Evolutionary conservation across 2,888 invertebrate species (phyloP).

Genomic region (Octonoba sinensis): DNA sequence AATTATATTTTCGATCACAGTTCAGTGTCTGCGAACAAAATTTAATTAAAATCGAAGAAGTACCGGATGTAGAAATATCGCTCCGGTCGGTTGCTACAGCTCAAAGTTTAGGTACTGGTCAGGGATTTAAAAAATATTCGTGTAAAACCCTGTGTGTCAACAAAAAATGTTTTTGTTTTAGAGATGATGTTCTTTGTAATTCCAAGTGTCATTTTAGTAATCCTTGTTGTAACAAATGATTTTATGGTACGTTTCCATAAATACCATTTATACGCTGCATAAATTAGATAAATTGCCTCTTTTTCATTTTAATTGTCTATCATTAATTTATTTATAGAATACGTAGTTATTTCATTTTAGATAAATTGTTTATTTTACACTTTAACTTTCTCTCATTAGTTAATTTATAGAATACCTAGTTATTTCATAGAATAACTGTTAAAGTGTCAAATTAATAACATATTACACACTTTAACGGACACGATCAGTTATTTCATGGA

Average conservation of each 20-base stretch:
- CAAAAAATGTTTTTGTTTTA: constrained; percentile 37
- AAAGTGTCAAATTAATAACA: too few relatives aligned
- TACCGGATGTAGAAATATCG: constrained; percentile 47
- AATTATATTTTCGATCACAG: too few relatives aligned
- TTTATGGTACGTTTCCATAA: constrained; percentile 49
- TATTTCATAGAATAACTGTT: too few relatives aligned
- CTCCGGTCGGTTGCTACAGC: constrained; percentile 45
- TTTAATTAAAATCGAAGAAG: constrained; percentile 52
- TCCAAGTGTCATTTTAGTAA: too few relatives aligned
- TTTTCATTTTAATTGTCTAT: constrained; percentile 46
- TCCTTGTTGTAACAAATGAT: constrained; percentile 49
- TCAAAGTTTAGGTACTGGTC: constrained; percentile 45
- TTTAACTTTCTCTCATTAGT: too few relatives aligned
- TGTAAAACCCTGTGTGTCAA: constrained; percentile 44
- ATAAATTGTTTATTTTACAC: too few relatives aligned
- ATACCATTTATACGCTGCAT: constrained; percentile 57
- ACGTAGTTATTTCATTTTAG: too few relatives aligned
- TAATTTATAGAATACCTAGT: too few relatives aligned
- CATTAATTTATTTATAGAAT: too few relatives aligned
- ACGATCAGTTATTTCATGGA: constrained; percentile 56
- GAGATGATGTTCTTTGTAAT: too few relatives aligned
- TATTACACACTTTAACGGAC: constrained; percentile 45
- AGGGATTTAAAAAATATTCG: constrained; percentile 42
- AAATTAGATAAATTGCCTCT: constrained; percentile 49
- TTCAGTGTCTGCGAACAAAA: constrained; percentile 50